These are phyloP conservation scores for Acyrthosiphon pisum DNA, from an alignment of 1,140 invertebrate species.

Conservation along the genomic window DNA sequence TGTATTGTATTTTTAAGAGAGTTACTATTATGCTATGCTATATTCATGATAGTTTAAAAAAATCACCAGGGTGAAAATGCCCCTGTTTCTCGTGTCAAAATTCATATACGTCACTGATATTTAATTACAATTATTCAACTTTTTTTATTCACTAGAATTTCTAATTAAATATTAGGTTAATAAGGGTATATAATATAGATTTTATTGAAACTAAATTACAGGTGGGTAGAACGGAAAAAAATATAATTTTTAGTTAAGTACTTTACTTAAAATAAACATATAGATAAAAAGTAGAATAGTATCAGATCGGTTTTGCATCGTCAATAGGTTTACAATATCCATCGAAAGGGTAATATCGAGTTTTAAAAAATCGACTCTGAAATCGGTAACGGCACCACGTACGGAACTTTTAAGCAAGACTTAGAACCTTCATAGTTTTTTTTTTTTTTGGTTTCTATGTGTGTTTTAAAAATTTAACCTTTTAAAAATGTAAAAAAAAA, in stretches of 20 bases:
- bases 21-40: neutral
- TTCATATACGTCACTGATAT: neutral
- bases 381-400: neutral
- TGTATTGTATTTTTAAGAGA: neutral
- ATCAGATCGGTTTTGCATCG: neutral
- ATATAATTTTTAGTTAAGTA: neutral
- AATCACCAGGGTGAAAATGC: too few relatives aligned
- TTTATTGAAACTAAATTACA: neutral
- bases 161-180: neutral
- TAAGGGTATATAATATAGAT: neutral
- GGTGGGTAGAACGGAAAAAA: neutral
- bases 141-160: neutral
- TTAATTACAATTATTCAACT: rapidly evolving
- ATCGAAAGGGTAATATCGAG: neutral
- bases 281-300: neutral
- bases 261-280: neutral
- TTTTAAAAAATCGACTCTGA: neutral
- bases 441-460: neutral
- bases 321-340: neutral
- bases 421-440: neutral
- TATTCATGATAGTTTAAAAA: neutral
- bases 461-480: neutral
- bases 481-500: neutral
- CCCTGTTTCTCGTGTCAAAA: too few relatives aligned
- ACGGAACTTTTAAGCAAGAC: neutral